Conservation (phyloP, 2,888 invertebrate genomes). For the Euplexia lucipara region DNA sequence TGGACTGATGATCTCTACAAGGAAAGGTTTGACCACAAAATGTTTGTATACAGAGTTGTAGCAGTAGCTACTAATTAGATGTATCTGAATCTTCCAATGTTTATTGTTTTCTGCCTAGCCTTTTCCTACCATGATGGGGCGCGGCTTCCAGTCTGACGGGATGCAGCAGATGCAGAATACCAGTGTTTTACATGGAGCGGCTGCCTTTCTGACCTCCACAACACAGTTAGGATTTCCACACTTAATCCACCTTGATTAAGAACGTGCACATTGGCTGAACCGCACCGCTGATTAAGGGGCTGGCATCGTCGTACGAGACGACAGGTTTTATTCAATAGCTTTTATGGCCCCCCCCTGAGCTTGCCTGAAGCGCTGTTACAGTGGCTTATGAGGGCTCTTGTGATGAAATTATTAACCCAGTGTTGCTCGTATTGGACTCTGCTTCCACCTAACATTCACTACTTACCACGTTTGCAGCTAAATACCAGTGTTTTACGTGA, state of each 20-base stretch:
- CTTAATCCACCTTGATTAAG: slow-evolving; percentile 88
- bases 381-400: slow-evolving; percentile 88
- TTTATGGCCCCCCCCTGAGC: slow-evolving; percentile 86
- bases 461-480: slow-evolving; percentile 75
- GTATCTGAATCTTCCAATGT: background rate
- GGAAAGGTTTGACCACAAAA: background rate
- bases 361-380: slow-evolving; percentile 87
- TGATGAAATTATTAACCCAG: slow-evolving; percentile 89
- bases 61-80: too few species aligned
- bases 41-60: background rate
- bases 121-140: too few species aligned
- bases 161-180: too few species aligned
- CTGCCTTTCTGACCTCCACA: too few species aligned
- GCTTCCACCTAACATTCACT: slow-evolving; percentile 77
- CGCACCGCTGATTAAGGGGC: slow-evolving; percentile 74
- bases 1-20: slow-evolving; percentile 1
- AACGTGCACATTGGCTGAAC: slow-evolving; percentile 79
- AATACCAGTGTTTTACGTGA: too few species aligned
- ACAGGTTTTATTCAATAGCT: slow-evolving; percentile 89
- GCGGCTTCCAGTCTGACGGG: too few species aligned
- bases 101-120: too few species aligned
- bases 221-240: too few species aligned
- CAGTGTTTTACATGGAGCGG: too few species aligned
- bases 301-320: slow-evolving; percentile 80
- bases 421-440: slow-evolving; percentile 84